Evolutionary conservation across 2,888 invertebrate species (phyloP), one percentile per base, ranked within the genome.

Genomic region (Anorthoa munda): DNA sequence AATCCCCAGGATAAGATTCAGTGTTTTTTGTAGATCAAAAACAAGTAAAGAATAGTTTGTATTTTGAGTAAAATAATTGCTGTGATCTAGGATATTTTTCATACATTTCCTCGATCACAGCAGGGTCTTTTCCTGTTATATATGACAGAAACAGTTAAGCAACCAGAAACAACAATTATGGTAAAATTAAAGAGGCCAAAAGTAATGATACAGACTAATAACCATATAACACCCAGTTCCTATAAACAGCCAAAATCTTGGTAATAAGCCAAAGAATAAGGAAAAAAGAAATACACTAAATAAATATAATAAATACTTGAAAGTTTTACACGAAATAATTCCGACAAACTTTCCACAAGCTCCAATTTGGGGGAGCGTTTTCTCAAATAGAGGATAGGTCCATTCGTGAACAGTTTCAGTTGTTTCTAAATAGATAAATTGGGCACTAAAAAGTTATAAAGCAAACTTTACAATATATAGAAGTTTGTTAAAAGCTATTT

Each of bases 401-500:
- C 66, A 79, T 77, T 75, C 59, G 64, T 12, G 31, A 84, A 66
- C 51, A 71, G 51, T 78, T 73, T 60, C 45, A 66, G 66, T 77
- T 81, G 72, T 60, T 69, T 23, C 63, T 58, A 67, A 66, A 75
- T 72, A 76, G 75, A 83, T 71, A 72, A 77, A 81, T 79, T 81
- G 67, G n/a, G 58, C 31, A 75, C 73, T 76, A 74, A 72, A 76
- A 79, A 77, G 70, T 79, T 84, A 68, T 45, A 48, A 45, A 58
- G 58, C 71, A 61, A 75, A 77, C 72, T 77, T 75, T 82, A 48
- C 71, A 59, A 66, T 69, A 61, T 75, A 68, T 60, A 68, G 59
- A 66, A 80, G 53, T 77, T 77, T 9, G 72, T 64, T 72, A 12
- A 72, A 77, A 69, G 66, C 66, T 46, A 70, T 72, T 77, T 71